Percentiles rank a stretch among this genome's conserved stretches.
Conservation (phyloP, 2,797 vertebrate genomes). For the Cyclura pinguis region DNA sequence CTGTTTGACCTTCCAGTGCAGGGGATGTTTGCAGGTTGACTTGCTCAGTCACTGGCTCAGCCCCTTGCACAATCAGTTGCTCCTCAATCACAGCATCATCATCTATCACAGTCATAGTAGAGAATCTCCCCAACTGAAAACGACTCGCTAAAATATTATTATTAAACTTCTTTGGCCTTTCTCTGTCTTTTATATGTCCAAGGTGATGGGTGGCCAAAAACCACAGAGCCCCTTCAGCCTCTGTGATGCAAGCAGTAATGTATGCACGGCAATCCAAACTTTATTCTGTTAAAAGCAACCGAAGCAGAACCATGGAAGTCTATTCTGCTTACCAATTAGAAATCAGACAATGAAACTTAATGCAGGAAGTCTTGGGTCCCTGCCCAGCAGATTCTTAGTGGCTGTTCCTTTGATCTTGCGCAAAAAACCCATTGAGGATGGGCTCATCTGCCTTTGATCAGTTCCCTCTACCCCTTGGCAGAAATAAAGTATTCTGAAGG, state of each 20-base stretch:
- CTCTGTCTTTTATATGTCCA: neutral
- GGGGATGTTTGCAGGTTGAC: too few species aligned
- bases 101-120: neutral
- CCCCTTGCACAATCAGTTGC: too few species aligned
- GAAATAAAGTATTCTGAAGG: neutral
- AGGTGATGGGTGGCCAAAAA: neutral
- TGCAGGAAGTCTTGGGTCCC: constrained; percentile 8
- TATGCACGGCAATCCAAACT: neutral
- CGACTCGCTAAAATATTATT: neutral
- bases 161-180: neutral
- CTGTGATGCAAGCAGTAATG: neutral
- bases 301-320: constrained; percentile 1
- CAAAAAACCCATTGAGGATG: neutral
- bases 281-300: constrained; percentile 4
- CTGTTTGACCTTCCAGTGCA: too few species aligned
- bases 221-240: neutral
- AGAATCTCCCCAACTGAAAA: neutral
- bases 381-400: neutral
- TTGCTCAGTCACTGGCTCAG: too few species aligned
- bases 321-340: neutral
- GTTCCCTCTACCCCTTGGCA: neutral
- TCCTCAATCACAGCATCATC: too few species aligned
- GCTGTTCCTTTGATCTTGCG: neutral
- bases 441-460: neutral
- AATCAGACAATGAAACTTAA: constrained; percentile 14